phyloP scores from a whole-genome alignment of 2,888 invertebrate species.

The Antheraea yamamai region DNA sequence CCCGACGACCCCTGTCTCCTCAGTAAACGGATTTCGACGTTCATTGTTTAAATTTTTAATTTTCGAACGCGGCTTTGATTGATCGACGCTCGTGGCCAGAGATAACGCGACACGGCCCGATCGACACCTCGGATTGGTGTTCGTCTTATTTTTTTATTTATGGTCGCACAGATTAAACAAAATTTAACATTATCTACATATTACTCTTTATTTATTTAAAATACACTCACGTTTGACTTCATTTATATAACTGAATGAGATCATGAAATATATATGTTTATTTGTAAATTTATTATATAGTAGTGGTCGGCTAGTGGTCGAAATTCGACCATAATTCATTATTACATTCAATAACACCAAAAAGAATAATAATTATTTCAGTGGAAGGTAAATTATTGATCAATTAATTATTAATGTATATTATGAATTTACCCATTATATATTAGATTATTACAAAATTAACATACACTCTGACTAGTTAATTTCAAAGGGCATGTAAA shows the following conservation, averaged over 20 bases:
- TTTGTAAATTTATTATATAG: background rate
- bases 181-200: slow-evolving; percentile 8
- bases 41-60: slow-evolving; percentile 66
- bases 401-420: too few species aligned
- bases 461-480: too few species aligned
- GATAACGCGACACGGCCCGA: slow-evolving; percentile 68
- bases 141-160: slow-evolving; percentile 13
- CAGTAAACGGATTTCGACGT: slow-evolving; percentile 18
- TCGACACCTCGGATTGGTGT: slow-evolving; percentile 53
- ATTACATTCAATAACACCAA: too few species aligned
- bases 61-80: slow-evolving; percentile 64
- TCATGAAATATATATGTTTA: background rate
- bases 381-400: too few species aligned
- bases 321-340: too few species aligned
- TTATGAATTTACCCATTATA: too few species aligned
- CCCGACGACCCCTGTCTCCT: slow-evolving; percentile 13
- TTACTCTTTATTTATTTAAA: background rate
- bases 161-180: slow-evolving; percentile 16
- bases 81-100: slow-evolving; percentile 61
- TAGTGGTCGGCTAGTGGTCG: too few species aligned
- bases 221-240: background rate
- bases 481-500: too few species aligned
- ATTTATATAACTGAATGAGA: background rate
- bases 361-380: too few species aligned
- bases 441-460: too few species aligned